Percentiles rank a stretch among this genome's conserved stretches.
Conservation (phyloP, 2,113 vertebrate genomes). For the Mustela nigripes region DNA sequence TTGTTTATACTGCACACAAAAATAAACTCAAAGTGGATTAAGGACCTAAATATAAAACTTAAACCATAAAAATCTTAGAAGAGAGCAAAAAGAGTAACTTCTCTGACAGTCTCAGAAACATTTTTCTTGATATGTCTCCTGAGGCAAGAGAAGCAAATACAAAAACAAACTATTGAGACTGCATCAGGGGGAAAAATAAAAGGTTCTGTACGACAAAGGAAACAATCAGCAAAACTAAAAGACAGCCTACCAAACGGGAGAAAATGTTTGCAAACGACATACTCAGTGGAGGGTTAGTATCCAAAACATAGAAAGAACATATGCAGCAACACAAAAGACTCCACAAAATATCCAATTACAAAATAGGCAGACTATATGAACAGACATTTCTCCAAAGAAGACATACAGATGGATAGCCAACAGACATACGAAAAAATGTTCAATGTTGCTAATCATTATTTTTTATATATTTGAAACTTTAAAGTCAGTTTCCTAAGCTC, state of each 20-base stretch:
- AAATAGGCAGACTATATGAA: background rate
- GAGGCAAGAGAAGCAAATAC: background rate
- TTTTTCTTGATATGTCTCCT: background rate
- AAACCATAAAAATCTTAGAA: background rate
- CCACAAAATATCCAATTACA: background rate
- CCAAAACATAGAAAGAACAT: background rate
- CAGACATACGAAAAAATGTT: background rate
- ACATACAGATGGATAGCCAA: background rate
- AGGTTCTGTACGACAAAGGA: background rate
- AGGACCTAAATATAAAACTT: background rate
- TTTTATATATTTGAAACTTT: slow-evolving; percentile 80
- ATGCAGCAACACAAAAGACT: background rate
- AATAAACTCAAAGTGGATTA: background rate
- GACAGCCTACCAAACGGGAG: background rate
- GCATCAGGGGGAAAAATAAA: background rate
- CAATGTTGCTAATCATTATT: background rate
- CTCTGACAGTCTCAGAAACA: background rate
- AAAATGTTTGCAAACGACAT: background rate
- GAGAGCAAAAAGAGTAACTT: background rate
- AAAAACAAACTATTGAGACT: background rate
- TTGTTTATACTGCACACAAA: background rate
- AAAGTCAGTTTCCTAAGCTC: slow-evolving; percentile 87
- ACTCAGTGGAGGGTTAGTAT: background rate
- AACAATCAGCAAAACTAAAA: background rate
- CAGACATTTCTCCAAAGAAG: background rate